phyloP scores from a whole-genome alignment of 2,113 vertebrate genomes.

The Gallinago paraguaiae region DNA sequence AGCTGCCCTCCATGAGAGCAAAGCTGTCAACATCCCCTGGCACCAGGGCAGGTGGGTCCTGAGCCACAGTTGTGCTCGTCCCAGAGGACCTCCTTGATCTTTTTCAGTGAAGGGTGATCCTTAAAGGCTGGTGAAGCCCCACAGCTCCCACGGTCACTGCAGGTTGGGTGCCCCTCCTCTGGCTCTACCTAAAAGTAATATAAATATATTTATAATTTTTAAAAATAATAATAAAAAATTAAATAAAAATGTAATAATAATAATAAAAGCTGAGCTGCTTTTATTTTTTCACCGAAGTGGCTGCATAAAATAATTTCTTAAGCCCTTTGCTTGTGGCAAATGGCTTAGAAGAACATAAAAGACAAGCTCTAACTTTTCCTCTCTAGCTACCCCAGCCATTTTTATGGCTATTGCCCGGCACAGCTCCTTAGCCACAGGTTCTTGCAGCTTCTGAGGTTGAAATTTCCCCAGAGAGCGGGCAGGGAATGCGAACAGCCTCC shows the following conservation, averaged over 20 bases:
- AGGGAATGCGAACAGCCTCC: background rate
- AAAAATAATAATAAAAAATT: background rate
- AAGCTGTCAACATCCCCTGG: rapidly evolving
- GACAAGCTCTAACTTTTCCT: background rate
- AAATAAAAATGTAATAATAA: background rate
- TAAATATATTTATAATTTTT: no score
- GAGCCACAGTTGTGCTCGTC: background rate
- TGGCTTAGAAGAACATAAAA: background rate
- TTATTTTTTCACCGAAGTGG: background rate
- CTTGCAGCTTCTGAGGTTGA: background rate
- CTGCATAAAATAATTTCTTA: background rate
- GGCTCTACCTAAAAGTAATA: background rate
- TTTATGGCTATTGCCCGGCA: background rate
- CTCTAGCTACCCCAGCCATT: background rate
- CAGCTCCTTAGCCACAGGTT: background rate
- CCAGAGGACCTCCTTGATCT: rapidly evolving
- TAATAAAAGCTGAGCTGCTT: background rate
- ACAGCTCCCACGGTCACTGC: background rate
- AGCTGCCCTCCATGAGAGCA: background rate
- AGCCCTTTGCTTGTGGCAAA: background rate
- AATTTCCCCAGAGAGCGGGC: background rate
- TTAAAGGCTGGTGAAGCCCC: background rate
- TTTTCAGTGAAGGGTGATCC: background rate
- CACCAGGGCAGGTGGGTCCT: background rate
- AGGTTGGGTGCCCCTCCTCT: background rate